These are phyloP conservation scores for Phycodurus eques DNA, from an alignment of 2,113 vertebrate genomes.

Conservation along the genomic window DNA sequence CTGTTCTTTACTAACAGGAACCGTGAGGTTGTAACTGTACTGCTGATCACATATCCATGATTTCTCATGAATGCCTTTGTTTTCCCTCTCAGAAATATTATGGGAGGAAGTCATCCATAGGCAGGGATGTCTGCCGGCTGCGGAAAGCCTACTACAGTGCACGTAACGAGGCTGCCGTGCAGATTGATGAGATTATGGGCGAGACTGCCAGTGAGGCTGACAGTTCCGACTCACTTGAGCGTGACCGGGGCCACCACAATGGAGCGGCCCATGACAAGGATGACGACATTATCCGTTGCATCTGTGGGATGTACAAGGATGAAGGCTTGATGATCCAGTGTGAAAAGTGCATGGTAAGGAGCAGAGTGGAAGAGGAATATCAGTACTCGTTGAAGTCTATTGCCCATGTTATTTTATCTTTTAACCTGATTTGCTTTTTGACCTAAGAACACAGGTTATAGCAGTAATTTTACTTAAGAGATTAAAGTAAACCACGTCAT, in stretches of 20 bases:
- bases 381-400: not conserved
- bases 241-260: slow-evolving; percentile 70
- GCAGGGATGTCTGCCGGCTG: slow-evolving; percentile 89
- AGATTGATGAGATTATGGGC: slow-evolving; percentile 97
- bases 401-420: not conserved
- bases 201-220: slow-evolving; percentile 95
- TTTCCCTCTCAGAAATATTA: slow-evolving; percentile 86
- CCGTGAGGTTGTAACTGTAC: not conserved
- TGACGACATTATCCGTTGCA: slow-evolving; percentile 95
- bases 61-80: not conserved
- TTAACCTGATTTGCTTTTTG: not conserved
- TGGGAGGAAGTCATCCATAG: slow-evolving; percentile 89
- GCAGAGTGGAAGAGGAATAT: not conserved
- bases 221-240: slow-evolving; percentile 88
- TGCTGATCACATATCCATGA: not conserved
- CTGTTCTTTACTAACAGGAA: not conserved
- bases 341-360: slow-evolving; percentile 95
- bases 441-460: slow-evolving; percentile 3
- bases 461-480: not conserved
- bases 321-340: slow-evolving; percentile 99
- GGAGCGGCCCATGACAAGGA: slow-evolving; percentile 79
- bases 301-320: slow-evolving; percentile 97
- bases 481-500: not conserved
- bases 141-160: slow-evolving; percentile 93
- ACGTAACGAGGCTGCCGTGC: slow-evolving; percentile 88